phyloP scores from a whole-genome alignment of 2,888 invertebrate genomes.

The Mythimna ferrago region DNA sequence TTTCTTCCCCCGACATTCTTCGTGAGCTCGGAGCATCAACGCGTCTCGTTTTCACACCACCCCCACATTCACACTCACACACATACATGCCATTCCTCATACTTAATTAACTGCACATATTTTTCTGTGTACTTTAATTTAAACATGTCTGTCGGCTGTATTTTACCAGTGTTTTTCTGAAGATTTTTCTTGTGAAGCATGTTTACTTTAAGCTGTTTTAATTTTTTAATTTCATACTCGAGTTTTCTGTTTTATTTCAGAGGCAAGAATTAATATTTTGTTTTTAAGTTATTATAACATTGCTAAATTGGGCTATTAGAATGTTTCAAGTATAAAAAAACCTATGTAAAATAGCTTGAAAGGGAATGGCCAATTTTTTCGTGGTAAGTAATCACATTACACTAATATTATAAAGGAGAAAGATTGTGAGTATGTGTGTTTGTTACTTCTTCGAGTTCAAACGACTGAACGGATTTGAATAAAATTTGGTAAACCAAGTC shows the following conservation, averaged over 20 bases:
- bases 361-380: too few species aligned
- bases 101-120: slow-evolving; percentile 56
- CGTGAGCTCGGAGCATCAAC: slow-evolving; percentile 22
- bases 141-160: slow-evolving; percentile 19
- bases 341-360: too few species aligned
- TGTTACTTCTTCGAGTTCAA: too few species aligned
- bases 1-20: slow-evolving; percentile 26
- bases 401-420: too few species aligned
- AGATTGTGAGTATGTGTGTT: too few species aligned
- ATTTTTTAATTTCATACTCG: not conserved
- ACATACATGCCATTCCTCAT: slow-evolving; percentile 47
- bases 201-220: not conserved
- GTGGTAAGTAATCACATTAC: too few species aligned
- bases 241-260: not conserved
- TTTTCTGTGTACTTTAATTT: slow-evolving; percentile 47
- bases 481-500: too few species aligned
- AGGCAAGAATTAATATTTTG: not conserved
- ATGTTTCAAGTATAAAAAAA: too few species aligned
- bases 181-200: slow-evolving; percentile 7
- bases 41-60: slow-evolving; percentile 47
- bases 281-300: not conserved
- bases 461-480: too few species aligned
- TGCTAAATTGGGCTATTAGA: too few species aligned
- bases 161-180: slow-evolving; percentile 9
- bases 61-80: slow-evolving; percentile 31